Percentiles rank a stretch among this genome's conserved stretches.
phyloP scores from a whole-genome alignment of 2,113 vertebrate species.

The Channa maculata region DNA sequence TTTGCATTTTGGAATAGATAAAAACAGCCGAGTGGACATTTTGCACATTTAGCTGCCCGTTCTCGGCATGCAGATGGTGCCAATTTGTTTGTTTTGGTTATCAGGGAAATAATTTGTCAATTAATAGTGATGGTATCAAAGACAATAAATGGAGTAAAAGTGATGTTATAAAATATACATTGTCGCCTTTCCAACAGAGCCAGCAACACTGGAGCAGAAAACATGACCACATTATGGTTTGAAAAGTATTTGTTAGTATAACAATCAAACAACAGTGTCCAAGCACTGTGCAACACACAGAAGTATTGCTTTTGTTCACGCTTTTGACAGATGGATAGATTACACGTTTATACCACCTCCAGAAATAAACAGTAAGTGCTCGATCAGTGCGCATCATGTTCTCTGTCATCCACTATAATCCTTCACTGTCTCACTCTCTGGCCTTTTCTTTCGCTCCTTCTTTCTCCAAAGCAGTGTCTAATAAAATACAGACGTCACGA shows the following conservation, averaged over 20 bases:
- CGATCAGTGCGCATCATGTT: background rate
- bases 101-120: too few species aligned
- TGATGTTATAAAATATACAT: too few species aligned
- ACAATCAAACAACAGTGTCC: background rate
- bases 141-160: too few species aligned
- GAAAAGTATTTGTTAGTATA: background rate
- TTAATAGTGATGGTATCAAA: too few species aligned
- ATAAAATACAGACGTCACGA: background rate
- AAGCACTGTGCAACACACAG: background rate
- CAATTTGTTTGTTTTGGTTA: too few species aligned
- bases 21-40: background rate
- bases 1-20: background rate
- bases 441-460: background rate
- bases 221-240: background rate
- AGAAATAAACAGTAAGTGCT: background rate
- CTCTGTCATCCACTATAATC: background rate
- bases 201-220: too few species aligned
- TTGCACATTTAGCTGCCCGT: background rate
- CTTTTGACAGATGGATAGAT: too few species aligned
- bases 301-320: background rate
- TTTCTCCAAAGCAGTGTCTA: background rate
- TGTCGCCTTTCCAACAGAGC: too few species aligned
- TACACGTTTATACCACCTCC: background rate
- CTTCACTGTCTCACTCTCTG: background rate
- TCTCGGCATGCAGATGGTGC: too few species aligned